Evolutionary conservation across 2,113 vertebrate species (phyloP).

Genomic region (Pteropus alecto): DNA sequence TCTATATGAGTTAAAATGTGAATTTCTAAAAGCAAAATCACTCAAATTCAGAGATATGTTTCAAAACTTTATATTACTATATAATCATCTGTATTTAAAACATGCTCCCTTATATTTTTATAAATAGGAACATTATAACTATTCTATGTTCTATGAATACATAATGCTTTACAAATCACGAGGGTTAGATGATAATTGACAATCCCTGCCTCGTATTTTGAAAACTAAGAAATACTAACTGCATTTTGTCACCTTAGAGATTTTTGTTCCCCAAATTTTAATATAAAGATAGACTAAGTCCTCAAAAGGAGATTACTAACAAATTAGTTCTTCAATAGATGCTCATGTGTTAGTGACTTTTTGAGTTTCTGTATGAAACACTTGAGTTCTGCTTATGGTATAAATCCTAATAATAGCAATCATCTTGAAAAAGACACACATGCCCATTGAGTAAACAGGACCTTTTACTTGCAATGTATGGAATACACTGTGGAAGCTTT

Average conservation of each 20-base stretch:
- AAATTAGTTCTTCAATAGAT: background rate
- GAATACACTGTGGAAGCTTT: background rate
- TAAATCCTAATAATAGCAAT: background rate
- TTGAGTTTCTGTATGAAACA: background rate
- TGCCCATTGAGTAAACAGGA: background rate
- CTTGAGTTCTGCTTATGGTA: background rate
- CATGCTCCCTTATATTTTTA: background rate
- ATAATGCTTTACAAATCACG: background rate
- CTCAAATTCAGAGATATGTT: background rate
- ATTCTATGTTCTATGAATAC: background rate
- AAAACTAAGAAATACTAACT: background rate
- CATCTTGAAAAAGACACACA: background rate
- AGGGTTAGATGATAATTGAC: background rate
- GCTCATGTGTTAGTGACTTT: background rate
- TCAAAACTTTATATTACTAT: background rate
- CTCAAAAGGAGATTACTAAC: background rate
- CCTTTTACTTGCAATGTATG: background rate
- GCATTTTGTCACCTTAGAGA: background rate
- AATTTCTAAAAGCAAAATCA: background rate
- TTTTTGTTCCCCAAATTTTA: background rate
- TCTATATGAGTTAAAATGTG: background rate
- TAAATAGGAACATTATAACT: background rate
- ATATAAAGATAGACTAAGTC: background rate
- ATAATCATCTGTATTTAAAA: background rate
- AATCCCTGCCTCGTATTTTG: background rate